Evolutionary conservation across 2,888 invertebrate species (phyloP), one percentile per base, ranked within the genome.

Genomic region (Nysson spinosus): DNA sequence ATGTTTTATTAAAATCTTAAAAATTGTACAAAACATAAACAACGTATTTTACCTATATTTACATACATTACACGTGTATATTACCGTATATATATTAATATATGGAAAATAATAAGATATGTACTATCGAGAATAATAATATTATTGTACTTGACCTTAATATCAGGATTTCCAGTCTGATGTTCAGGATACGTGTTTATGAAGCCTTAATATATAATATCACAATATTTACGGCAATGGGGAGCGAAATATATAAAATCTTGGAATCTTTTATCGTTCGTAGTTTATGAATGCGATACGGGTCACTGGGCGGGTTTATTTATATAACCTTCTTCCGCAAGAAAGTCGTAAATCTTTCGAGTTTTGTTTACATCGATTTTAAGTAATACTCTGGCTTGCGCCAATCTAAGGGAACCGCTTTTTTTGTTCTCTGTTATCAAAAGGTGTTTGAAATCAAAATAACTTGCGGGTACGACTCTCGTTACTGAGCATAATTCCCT

Each of bases 311-410:
- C 39, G 5, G 91, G 90, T 85, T 92, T 92, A 84, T 88, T 90
- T 69, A 95, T 91, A 83, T 92, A 93, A 22, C 94, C 94, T 83
- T 94, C 91, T 76, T 91, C 88, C 54, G 93, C 87, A 20, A 96
- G 88, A 86, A 93, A 92, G 88, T 95, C 94, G 88, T 93, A 95
- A 79, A 97, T 91, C 86, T 95, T 95, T 67, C 96, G 91, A 0
- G 97, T 97, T 87, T 95, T 95, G 86, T 96, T 96, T 1, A 97
- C 97, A 89, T 97, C 97, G 75, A 97, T 97, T 88, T 96, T 97
- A 30, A 97, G 91, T 37, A 96, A 89, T 35, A 90, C 90, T 47
- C 97, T 89, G 0, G 97, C 97, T 83, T 95, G 95, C 1, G 95
- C 91, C 64, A 97, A 88, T 64, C 93, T 90, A 4, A 97, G 87